Base-by-base conservation (phyloP, 92 coral and sea anemone genomes). In the Siderastrea radians region DNA sequence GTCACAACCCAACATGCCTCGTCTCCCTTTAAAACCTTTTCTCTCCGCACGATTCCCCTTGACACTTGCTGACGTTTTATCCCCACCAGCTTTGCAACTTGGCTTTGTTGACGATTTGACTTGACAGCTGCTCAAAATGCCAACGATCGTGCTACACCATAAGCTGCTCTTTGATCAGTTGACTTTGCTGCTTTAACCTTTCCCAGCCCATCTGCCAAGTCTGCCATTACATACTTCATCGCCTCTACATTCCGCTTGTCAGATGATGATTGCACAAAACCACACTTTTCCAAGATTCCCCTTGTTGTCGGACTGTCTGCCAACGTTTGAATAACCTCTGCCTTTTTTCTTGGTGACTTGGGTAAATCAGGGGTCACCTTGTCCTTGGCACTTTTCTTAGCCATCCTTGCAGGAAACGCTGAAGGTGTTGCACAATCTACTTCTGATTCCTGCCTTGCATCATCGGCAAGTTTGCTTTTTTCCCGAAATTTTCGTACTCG, bases 151-250 rank as follows among this genome's bases (percentile, higher is more conserved):
- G 66, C 49, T 26, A 55, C 51, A 67, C 77, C 54, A 62, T 61
- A 92, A 26, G 90, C 89, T 16, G 83, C 92, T 62, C 89, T 79
- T 68, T 83, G 84, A 15, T 92, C 86, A 8, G 81, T 91, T 72
- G 91, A 87, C 13, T 84, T 91, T 16, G 75, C 71, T 58, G 54
- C 62, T 79, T 87, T 91, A 10, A 91, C 88, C 15, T 79, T 64
- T 16, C 68, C 71, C 57, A 85, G 54, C 44, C 93, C 94, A 58
- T 90, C 88, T 13, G 84, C 59, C 26, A 92, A 88, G 71, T 92
- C 90, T 72, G 83, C 87, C 57, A 91, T 90, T 7, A 92, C 74
- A 62, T 87, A 81, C 58, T 77, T 52, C 62, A 92, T 82, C 1
- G 92, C 92, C 49, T 68, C 68, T 48, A 67, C 74, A 60, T 88